Conservation (phyloP, 2,888 invertebrate genomes). For the Lasiommata megera region DNA sequence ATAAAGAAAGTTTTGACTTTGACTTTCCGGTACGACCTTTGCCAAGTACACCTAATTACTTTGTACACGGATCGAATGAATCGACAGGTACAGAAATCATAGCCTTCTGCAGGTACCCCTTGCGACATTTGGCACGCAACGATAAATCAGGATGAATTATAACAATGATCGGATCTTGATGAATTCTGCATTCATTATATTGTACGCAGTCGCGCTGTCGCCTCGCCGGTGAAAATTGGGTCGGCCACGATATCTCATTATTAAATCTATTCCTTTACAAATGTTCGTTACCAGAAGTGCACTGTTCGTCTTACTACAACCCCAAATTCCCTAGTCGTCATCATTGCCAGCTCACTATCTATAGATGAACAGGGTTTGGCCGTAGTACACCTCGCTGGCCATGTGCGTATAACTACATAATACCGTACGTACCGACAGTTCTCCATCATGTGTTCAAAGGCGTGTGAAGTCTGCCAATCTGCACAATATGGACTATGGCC, state of each 20-base stretch:
- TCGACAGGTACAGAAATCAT: conserved; percentile 23
- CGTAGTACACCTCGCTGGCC: no score
- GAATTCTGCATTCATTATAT: conserved; percentile 58
- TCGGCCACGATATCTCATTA: conserved; percentile 31
- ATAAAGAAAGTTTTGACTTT: no score
- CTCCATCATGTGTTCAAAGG: no score
- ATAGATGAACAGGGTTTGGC: no score
- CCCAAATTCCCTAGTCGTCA: no score
- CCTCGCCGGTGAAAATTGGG: conserved; percentile 43
- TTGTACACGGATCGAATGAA: conserved; percentile 5
- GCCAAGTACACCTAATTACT: conserved; percentile 3
- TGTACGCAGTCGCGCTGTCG: conserved; percentile 52
- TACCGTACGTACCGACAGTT: no score
- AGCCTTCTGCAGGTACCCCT: conserved; percentile 31
- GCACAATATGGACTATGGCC: no score
- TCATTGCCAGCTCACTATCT: no score
- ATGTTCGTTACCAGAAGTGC: background rate
- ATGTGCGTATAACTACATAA: no score
- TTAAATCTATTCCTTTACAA: conserved; percentile 19
- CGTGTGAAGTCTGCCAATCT: no score
- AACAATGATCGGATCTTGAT: conserved; percentile 67
- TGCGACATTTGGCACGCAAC: conserved; percentile 62
- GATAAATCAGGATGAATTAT: conserved; percentile 75
- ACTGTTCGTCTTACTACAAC: no score
- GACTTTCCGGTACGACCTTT: no score